Evolutionary conservation across 2,797 vertebrate genomes (phyloP).

Genomic region (Anabas testudineus): DNA sequence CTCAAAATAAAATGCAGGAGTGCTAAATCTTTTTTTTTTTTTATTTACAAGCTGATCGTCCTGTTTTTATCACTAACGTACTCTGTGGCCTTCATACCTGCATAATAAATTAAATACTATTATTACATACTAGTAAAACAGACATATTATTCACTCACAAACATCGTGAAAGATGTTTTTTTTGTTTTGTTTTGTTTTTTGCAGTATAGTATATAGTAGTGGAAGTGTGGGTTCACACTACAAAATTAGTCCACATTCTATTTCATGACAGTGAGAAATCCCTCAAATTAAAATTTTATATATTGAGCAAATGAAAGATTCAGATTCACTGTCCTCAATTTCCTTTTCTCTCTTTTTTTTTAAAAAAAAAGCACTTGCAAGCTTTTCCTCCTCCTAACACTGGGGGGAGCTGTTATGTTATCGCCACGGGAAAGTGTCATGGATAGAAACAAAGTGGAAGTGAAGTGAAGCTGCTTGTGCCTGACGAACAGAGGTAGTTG

Average conservation of each 20-base stretch:
- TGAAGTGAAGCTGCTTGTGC: slow-evolving; percentile 8
- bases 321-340: slow-evolving; percentile 32
- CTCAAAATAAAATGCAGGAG: slow-evolving; percentile 22
- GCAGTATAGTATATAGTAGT: no score
- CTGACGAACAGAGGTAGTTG: slow-evolving; percentile 15
- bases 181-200: no score
- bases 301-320: slow-evolving; percentile 28
- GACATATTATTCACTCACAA: slow-evolving; percentile 28
- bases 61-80: neutral
- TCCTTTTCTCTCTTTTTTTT: neutral
- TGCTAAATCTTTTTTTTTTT: neutral
- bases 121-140: no score
- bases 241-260: slow-evolving; percentile 38
- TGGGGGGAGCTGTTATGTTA: slow-evolving; percentile 78
- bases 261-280: slow-evolving; percentile 35
- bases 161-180: slow-evolving; percentile 18
- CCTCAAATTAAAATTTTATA: slow-evolving; percentile 35
- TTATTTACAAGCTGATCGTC: slow-evolving; percentile 13
- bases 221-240: slow-evolving; percentile 22
- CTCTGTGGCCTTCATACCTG: slow-evolving; percentile 14
- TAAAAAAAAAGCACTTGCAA: neutral
- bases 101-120: slow-evolving; percentile 20
- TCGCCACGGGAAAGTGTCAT: slow-evolving; percentile 27
- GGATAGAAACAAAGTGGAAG: slow-evolving; percentile 1
- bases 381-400: slow-evolving; percentile 63